Conservation (phyloP, 2,797 vertebrate species). For the Gorsachius magnificus region DNA sequence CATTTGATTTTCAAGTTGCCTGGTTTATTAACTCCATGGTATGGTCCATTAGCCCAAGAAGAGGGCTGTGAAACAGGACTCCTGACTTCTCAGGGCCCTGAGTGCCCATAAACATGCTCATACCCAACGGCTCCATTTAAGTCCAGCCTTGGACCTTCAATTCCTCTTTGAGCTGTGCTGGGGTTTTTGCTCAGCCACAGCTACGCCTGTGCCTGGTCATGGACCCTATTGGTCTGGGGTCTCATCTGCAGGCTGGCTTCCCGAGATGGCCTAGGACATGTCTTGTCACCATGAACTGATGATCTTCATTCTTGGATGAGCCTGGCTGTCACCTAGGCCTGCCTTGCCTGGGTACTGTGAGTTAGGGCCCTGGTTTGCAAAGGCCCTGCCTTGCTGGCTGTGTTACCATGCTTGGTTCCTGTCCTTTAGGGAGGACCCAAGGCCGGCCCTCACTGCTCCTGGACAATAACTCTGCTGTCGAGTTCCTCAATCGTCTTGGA, state of each 20-base stretch:
- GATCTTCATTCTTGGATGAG: background rate
- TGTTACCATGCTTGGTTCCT: background rate
- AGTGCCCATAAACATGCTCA: background rate
- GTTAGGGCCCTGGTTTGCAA: background rate
- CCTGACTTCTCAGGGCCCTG: background rate
- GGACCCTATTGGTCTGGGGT: background rate
- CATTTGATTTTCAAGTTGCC: background rate
- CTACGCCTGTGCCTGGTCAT: background rate
- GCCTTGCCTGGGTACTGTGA: background rate
- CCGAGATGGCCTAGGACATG: background rate
- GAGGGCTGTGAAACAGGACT: background rate
- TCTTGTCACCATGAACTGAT: background rate
- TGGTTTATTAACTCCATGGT: background rate
- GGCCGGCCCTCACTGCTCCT: background rate
- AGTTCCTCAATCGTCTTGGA: background rate
- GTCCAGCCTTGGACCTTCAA: background rate
- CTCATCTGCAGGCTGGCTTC: background rate
- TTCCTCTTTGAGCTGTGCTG: background rate
- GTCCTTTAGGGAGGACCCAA: background rate
- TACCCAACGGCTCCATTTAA: accelerated
- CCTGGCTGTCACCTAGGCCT: background rate
- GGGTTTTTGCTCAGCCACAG: background rate
- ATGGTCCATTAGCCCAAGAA: background rate
- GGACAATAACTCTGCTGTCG: background rate
- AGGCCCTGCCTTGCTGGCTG: background rate